Percentiles rank a stretch among this genome's conserved stretches.
Evolutionary conservation across 1,140 invertebrate genomes (phyloP).

Genomic region (Sycophaga agraensis): DNA sequence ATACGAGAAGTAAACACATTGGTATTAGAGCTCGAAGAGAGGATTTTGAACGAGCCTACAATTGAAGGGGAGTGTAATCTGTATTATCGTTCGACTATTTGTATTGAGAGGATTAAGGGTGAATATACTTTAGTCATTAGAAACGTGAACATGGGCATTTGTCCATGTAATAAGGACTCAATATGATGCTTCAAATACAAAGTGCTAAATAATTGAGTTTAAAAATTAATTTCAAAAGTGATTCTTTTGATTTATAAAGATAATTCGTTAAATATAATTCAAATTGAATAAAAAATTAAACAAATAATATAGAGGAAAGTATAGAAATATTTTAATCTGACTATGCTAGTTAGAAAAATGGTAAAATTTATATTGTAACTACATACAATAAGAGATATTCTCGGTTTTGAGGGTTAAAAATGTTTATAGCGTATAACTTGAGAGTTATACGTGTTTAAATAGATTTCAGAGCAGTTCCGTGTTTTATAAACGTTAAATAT

Average conservation of each 20-base stretch:
- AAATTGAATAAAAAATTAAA: too few species aligned
- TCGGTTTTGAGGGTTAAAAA: too few species aligned
- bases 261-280: too few species aligned
- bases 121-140: slow-evolving; percentile 52
- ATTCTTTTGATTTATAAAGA: background rate
- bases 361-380: too few species aligned
- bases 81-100: slow-evolving; percentile 54
- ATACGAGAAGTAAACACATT: background rate
- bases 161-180: background rate
- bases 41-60: background rate
- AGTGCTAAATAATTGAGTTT: slow-evolving; percentile 2
- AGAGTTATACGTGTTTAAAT: too few species aligned
- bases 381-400: too few species aligned
- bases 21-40: slow-evolving; percentile 12
- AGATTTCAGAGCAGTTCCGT: too few species aligned
- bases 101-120: slow-evolving; percentile 48
- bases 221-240: background rate
- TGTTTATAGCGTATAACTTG: too few species aligned
- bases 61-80: slow-evolving; percentile 44
- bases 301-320: too few species aligned
- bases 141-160: slow-evolving; percentile 10
- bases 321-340: too few species aligned
- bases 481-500: too few species aligned
- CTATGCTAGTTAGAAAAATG: too few species aligned
- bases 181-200: background rate